A percentile compares a stretch with the other conserved stretches of the same genome.
phyloP scores from a whole-genome alignment of 2,888 invertebrate genomes.

The Rapana venosa region DNA sequence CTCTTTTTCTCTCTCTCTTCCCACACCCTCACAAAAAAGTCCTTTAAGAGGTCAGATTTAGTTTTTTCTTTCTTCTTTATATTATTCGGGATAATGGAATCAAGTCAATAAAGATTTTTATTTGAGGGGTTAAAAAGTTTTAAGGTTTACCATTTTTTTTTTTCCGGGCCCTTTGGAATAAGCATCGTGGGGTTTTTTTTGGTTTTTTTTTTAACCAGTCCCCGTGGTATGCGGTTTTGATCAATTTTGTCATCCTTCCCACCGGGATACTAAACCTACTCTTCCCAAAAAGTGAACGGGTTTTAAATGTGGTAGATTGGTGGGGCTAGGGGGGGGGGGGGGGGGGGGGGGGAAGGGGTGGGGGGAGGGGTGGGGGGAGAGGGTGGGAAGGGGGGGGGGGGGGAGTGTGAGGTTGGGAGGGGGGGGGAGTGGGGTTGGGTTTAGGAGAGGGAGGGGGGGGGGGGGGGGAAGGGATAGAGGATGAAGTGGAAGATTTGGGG shows the following conservation, averaged over 20 bases:
- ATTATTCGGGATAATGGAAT: no score
- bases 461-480: no score
- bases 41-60: background rate
- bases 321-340: constrained; percentile 69
- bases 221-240: no score
- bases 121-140: no score
- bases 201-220: background rate
- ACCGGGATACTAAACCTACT: no score
- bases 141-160: background rate
- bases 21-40: background rate
- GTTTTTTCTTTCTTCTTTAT: background rate
- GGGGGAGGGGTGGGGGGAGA: background rate
- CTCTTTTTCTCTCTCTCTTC: background rate
- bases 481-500: no score
- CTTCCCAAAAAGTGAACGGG: no score
- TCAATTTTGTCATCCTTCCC: no score
- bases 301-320: constrained; percentile 50
- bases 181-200: background rate
- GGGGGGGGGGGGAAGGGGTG: constrained; percentile 36
- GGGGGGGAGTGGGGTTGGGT: no score
- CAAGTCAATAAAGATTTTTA: no score
- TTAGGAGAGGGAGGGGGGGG: no score
- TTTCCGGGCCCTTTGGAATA: background rate
- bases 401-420: no score
- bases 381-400: background rate